Evolutionary conservation across 2,113 vertebrate genomes (phyloP).

Genomic region (Hylia prasina): DNA sequence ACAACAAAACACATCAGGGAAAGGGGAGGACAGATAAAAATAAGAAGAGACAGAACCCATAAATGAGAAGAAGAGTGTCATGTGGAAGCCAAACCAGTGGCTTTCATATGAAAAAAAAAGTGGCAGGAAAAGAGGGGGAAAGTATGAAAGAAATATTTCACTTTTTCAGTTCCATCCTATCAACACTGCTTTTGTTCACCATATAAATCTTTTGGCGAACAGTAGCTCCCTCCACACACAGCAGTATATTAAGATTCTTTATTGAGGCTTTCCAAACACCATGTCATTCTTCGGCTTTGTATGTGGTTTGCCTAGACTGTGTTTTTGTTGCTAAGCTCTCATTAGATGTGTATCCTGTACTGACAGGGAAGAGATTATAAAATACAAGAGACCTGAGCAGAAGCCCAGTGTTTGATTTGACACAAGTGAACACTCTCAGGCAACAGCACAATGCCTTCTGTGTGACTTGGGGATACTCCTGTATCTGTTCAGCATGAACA

Average conservation of each 20-base stretch:
- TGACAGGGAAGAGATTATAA: background rate
- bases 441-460: background rate
- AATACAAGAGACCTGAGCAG: background rate
- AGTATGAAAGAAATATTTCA: background rate
- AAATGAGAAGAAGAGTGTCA: background rate
- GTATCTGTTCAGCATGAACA: fast-evolving
- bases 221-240: background rate
- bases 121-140: background rate
- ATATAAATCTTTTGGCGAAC: background rate
- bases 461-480: background rate
- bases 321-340: background rate
- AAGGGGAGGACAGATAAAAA: background rate
- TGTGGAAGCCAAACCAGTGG: background rate
- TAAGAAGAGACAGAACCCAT: background rate
- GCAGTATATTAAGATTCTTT: background rate
- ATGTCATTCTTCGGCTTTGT: background rate
- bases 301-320: background rate
- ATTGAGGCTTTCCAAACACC: background rate
- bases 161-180: background rate
- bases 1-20: background rate
- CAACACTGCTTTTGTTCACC: background rate
- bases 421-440: background rate
- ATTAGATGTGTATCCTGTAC: background rate
- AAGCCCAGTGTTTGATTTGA: background rate
- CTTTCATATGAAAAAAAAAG: background rate